Percentiles rank a stretch among this genome's conserved stretches.
phyloP scores from a whole-genome alignment of 2,113 vertebrate genomes.

The Terrapene triunguis region DNA sequence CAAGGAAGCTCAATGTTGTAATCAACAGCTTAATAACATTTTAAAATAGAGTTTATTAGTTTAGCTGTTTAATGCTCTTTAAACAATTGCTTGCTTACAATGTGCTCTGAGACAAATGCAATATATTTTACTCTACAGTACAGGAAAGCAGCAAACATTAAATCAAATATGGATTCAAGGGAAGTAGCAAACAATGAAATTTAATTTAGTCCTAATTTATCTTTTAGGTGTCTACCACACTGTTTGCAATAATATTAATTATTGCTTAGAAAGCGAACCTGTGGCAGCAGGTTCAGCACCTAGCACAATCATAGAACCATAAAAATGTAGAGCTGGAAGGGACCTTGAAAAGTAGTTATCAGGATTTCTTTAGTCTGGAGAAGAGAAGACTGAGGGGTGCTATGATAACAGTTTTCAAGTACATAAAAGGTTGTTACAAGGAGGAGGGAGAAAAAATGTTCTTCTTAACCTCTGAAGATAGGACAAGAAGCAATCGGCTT shows the following conservation, averaged over 20 bases:
- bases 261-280: not conserved
- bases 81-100: not conserved
- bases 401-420: no score
- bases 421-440: no score
- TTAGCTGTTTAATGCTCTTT: not conserved
- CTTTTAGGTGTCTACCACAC: not conserved
- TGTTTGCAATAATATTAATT: not conserved
- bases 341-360: not conserved
- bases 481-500: no score
- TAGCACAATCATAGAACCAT: not conserved
- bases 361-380: no score
- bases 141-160: not conserved
- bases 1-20: not conserved
- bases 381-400: no score
- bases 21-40: not conserved
- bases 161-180: not conserved
- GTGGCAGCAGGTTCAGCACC: not conserved
- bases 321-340: not conserved
- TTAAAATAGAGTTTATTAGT: not conserved
- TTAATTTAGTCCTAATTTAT: not conserved
- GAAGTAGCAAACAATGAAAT: not conserved
- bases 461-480: no score
- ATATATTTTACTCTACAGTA: not conserved
- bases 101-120: not conserved
- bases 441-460: no score